Evolutionary conservation across 2,888 invertebrate genomes (phyloP).

Genomic region (Arctia plantaginis): DNA sequence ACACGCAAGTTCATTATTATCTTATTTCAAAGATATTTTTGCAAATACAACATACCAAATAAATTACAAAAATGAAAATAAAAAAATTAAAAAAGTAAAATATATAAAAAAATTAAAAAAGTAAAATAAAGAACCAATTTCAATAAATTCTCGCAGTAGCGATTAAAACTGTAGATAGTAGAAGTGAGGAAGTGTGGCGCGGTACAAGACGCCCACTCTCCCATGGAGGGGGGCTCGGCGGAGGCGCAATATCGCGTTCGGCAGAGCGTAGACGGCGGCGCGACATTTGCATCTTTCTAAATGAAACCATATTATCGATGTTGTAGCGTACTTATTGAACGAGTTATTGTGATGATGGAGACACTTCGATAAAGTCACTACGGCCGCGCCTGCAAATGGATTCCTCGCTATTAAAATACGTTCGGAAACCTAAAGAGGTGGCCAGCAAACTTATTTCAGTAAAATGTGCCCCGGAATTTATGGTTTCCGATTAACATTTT

Average conservation of each 20-base stretch:
- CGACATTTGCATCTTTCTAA: conserved; percentile 76
- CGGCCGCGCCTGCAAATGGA: conserved; percentile 35
- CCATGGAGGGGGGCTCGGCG: conserved; percentile 46
- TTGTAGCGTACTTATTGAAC: conserved; percentile 67
- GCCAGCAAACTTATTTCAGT: conserved; percentile 47
- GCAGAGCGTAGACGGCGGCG: conserved; percentile 65
- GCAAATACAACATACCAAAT: too few relatives aligned
- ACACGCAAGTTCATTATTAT: conserved; percentile 37
- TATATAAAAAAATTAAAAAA: too few relatives aligned
- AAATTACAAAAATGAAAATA: too few relatives aligned
- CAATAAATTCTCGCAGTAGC: conserved; percentile 74
- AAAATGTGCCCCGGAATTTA: conserved; percentile 50
- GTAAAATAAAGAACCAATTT: conserved; percentile 68
- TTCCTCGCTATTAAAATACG: conserved; percentile 40
- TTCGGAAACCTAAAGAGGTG: conserved; percentile 37
- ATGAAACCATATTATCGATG: conserved; percentile 68
- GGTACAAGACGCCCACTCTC: conserved; percentile 31
- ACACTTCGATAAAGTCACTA: conserved; percentile 40
- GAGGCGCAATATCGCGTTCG: conserved; percentile 75
- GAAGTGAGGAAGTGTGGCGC: conserved; percentile 61
- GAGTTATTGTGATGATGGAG: conserved; percentile 63
- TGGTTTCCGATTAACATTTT: conserved; percentile 39
- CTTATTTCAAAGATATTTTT: too few relatives aligned
- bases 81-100: too few relatives aligned
- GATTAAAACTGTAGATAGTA: conserved; percentile 77